Conservation (phyloP, 2,113 vertebrate genomes). For the Melanerpes formicivorus region DNA sequence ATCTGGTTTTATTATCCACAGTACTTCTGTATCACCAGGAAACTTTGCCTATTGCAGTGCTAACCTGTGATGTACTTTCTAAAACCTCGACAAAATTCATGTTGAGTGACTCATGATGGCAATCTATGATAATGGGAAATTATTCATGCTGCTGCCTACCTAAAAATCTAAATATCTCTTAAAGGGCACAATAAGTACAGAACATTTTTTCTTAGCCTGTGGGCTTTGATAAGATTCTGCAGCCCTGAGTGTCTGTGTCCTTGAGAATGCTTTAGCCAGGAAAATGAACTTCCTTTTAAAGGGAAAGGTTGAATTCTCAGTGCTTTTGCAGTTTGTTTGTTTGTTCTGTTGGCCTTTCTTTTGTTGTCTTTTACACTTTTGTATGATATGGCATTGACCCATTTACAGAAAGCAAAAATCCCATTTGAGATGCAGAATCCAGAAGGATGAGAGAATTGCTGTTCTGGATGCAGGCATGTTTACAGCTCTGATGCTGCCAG, state of each 20-base stretch:
- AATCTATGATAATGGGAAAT: background rate
- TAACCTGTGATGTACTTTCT: background rate
- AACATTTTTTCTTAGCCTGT: background rate
- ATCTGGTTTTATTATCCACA: background rate
- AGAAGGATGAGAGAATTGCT: background rate
- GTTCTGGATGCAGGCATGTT: background rate
- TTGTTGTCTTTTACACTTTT: background rate
- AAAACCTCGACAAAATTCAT: background rate
- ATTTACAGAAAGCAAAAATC: background rate
- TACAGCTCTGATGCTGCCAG: background rate
- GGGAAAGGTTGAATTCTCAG: background rate
- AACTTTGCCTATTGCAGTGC: background rate
- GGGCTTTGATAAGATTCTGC: background rate
- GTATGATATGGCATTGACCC: background rate
- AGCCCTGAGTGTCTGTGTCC: background rate
- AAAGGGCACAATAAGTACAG: background rate
- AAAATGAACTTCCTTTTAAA: background rate
- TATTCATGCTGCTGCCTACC: background rate
- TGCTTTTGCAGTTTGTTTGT: background rate
- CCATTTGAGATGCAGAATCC: background rate
- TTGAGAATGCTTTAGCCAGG: background rate
- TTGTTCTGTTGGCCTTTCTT: background rate
- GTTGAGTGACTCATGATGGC: background rate
- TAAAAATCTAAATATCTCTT: background rate
- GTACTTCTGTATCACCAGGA: background rate